These are phyloP conservation scores for Hyppa rectilinea DNA, from an alignment of 2,888 invertebrate genomes.

Conservation along the genomic window DNA sequence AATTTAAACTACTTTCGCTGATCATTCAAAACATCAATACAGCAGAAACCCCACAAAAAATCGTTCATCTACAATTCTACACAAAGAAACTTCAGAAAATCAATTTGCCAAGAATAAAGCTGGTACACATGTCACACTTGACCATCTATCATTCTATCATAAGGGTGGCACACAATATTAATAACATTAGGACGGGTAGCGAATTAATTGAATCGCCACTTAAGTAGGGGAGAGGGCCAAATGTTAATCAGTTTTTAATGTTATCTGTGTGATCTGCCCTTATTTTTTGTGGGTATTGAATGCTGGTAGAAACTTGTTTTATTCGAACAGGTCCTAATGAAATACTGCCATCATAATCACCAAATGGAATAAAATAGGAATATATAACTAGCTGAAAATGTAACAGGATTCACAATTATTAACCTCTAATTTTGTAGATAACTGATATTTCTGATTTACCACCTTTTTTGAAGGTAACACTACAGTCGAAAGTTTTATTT, in stretches of 20 bases:
- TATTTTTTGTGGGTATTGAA: conserved; percentile 42
- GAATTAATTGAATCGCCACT: conserved; percentile 82
- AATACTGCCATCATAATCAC: no score
- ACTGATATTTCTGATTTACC: no score
- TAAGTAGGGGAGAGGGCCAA: conserved; percentile 77
- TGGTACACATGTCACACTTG: conserved; percentile 86
- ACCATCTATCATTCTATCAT: conserved; percentile 81
- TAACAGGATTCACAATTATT: no score
- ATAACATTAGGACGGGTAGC: conserved; percentile 82
- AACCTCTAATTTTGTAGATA: no score
- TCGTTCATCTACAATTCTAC: conserved; percentile 28
- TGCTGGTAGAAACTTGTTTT: conserved; percentile 16
- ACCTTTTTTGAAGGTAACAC: no score
- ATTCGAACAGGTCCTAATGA: neutral
- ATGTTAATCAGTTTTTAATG: conserved; percentile 89
- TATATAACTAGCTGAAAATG: no score
- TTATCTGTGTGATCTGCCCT: conserved; percentile 75
- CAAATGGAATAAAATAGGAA: no score
- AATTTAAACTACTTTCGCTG: conserved; percentile 4
- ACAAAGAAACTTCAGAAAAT: conserved; percentile 71
- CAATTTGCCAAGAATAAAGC: conserved; percentile 83
- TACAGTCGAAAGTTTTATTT: neutral
- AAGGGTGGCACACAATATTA: conserved; percentile 81
- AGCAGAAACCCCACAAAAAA: conserved; percentile 46
- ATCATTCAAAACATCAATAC: conserved; percentile 36